Base-by-base conservation (phyloP, 2,888 invertebrate genomes). In the Amiota minor region DNA sequence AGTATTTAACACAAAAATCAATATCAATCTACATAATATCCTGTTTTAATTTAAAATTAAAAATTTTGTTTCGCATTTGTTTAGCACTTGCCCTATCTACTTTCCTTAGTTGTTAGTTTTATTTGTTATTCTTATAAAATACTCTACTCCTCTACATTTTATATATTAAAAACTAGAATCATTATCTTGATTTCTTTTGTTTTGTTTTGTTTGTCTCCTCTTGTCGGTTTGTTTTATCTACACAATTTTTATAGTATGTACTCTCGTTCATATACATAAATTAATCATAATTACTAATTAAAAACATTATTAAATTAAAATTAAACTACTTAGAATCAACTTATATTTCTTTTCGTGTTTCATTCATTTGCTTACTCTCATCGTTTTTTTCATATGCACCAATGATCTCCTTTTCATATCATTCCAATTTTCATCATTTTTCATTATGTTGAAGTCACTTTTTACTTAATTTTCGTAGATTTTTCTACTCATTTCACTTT, bases 261-360 rank as follows among this genome's bases (percentile, higher is more conserved):
- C 23, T 23, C 23, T 71, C 72, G 47, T 59, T 45, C 18, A 49
- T 70, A 71, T 64, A 59, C 64, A 68, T 49, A 71, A 69, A 55
- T 71, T 53, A 18, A 45, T 16, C 18, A 18, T 47, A 47, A 47
- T 14, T 14, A 65, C 53, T 46, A 18, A 35, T 67, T 59, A 55
- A 72, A 61, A 49, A 45, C 50, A 65, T 61, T 64, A 50, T 49
- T 71, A 61, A 49, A 46, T 49, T 65, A 69, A 55, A 35, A 6
- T 35, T 35, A 35, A 35, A 35, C 35, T 35, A 35, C 35, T 35
- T 35, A 6, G 35, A 35, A 35, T 35, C 35, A 35, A 35, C 35
- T 35, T 35, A 35, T 35, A 35, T 35, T 35, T 35, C 35, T 35
- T 35, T 70, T 56, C 53, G 18, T 69, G 65, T 68, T 68, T 2